A percentile compares a stretch with the other conserved stretches of the same genome.
These are phyloP conservation scores for Caenorhabditis inopinata DNA, from an alignment of 1,140 invertebrate species.

Conservation along the genomic window DNA sequence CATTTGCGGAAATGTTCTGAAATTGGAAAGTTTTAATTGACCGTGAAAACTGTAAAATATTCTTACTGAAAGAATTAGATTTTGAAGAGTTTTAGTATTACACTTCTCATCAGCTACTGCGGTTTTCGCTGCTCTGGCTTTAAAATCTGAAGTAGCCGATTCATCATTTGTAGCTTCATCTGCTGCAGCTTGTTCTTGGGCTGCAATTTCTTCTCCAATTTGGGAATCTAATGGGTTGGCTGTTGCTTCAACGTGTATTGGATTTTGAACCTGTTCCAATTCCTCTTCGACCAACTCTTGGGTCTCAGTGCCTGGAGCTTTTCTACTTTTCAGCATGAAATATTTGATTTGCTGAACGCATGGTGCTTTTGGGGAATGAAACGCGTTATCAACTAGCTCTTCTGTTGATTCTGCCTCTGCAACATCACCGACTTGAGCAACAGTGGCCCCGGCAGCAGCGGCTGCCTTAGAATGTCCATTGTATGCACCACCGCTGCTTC, in stretches of 20 bases:
- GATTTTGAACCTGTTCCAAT: not conserved
- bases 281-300: conserved; percentile 30
- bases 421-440: conserved; percentile 28
- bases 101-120: conserved; percentile 44
- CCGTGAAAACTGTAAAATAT: not conserved
- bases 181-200: not conserved
- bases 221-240: conserved; percentile 4
- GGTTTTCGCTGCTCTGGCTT: conserved; percentile 37
- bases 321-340: conserved; percentile 9
- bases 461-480: conserved; percentile 3
- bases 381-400: not conserved
- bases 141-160: not conserved
- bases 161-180: not conserved
- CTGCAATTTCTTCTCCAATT: conserved; percentile 12
- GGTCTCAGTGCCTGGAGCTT: not conserved
- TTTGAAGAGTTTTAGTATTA: conserved; percentile 40
- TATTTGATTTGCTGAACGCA: conserved; percentile 21
- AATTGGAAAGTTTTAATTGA: not conserved
- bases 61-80: conserved; percentile 27
- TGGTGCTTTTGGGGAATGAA: not conserved
- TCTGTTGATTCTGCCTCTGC: not conserved
- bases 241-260: not conserved
- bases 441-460: not conserved
- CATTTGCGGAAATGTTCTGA: conserved; percentile 44
- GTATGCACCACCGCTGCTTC: not conserved